Base-by-base conservation (phyloP, 2,888 invertebrate species). In the Patella depressa region DNA sequence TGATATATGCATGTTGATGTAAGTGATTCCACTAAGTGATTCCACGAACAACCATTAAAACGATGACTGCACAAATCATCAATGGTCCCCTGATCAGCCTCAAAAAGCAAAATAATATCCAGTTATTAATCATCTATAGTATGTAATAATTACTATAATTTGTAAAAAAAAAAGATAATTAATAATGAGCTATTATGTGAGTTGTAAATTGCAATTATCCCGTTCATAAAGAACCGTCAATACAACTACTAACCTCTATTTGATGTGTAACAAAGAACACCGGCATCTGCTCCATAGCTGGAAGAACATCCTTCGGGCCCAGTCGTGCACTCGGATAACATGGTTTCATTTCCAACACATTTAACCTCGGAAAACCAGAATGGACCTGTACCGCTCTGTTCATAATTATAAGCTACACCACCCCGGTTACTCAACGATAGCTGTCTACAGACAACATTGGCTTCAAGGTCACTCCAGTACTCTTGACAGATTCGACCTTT, bases 401-500 rank as follows among this genome's bases (percentile, higher is more conserved):
- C 19, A 53, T 72, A 53, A 65, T 29, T 45, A 53, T 53, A 34
- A 59, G 55, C 72, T 24, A 53, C n/a, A 17, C 73, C 73, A 24
- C 73, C 73, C 2, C 14, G 65, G 65, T 65, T 19, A 12, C 65
- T 65, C 19, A 3, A 14, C 9, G 9, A 12, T 4, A 65, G 7
- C 19, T 65, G 65, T 65, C 24, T 65, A 14, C 79, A 79, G 54
- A 74, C 71, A 15, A 76, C 76, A 14, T 45, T 70, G 34, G 72
- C 79, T 12, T 79, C 79, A 11, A 34, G n/a, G 15, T 74, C 45
- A 7, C 53, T 45, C 55, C 73, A 74, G 2, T 71, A 70, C 29
- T 59, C 34, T n/a, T 34, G 34, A 45, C 77, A 78, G 17, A 78
- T 53, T 29, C 57, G 71, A 12, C 65, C 95, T 94, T 94, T 95